A percentile compares a stretch with the other conserved stretches of the same genome.
Conservation (phyloP, 2,888 invertebrate genomes). For the Euclidia mi region DNA sequence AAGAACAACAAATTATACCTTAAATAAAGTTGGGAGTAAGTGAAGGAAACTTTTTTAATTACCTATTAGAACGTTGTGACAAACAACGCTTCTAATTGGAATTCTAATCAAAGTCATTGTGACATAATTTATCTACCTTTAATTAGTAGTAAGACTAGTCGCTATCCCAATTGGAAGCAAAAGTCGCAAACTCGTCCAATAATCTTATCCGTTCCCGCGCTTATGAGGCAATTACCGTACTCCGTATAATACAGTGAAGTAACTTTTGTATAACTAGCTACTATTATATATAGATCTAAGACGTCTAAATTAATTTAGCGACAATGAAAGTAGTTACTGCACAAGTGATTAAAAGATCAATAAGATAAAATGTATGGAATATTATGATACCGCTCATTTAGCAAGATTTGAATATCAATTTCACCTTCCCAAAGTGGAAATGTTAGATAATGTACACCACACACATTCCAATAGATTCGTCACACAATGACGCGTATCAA, state of each 20-base stretch:
- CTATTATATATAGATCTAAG: neutral
- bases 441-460: neutral
- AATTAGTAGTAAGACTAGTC: conserved; percentile 46
- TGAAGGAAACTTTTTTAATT: conserved; percentile 39
- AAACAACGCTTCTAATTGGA: conserved; percentile 27
- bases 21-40: conserved; percentile 20
- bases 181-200: conserved; percentile 52
- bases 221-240: conserved; percentile 39
- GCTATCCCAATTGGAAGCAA: conserved; percentile 33
- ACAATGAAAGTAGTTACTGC: no score
- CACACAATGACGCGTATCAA: neutral
- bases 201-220: conserved; percentile 62
- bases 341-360: no score
- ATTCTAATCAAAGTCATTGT: conserved; percentile 27
- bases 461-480: neutral
- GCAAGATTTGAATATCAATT: neutral
- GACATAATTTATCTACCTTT: conserved; percentile 43
- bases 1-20: conserved; percentile 20
- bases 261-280: conserved; percentile 9
- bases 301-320: neutral
- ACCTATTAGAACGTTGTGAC: conserved; percentile 27
- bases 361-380: no score
- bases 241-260: conserved; percentile 18
- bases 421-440: neutral
- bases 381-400: neutral